These are phyloP conservation scores for Nematostella vectensis DNA, from an alignment of 92 coral and sea anemone genomes.

Conservation along the genomic window DNA sequence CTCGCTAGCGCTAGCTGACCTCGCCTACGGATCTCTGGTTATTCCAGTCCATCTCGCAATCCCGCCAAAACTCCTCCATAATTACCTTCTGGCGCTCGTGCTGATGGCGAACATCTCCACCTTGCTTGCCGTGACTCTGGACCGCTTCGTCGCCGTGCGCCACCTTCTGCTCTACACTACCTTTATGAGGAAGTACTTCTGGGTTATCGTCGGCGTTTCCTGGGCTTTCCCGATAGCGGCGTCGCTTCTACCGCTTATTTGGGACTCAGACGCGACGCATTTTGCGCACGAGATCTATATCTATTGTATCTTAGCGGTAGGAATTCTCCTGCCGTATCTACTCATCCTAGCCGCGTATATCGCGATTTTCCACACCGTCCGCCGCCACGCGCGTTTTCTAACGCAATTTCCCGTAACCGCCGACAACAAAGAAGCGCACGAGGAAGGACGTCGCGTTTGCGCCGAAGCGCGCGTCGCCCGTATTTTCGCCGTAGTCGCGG, in stretches of 20 bases:
- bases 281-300: conserved; percentile 27
- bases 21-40: conserved; percentile 31
- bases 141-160: conserved; percentile 42
- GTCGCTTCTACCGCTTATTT: conserved; percentile 31
- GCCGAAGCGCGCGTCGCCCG: conserved; percentile 49
- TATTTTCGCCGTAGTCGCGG: conserved; percentile 43
- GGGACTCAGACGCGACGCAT: conserved; percentile 19
- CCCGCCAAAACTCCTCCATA: conserved; percentile 9
- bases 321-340: conserved; percentile 37
- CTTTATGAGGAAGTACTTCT: conserved; percentile 28
- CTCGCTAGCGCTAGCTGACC: conserved; percentile 47
- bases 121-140: conserved; percentile 34
- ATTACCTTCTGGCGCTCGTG: conserved; percentile 28
- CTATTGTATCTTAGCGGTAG: conserved; percentile 26
- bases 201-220: conserved; percentile 10
- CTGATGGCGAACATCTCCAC: conserved; percentile 38
- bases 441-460: conserved; percentile 33
- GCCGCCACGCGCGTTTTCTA: conserved; percentile 19
- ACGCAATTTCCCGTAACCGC: conserved; percentile 3
- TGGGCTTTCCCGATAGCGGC: conserved; percentile 33
- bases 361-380: conserved; percentile 32
- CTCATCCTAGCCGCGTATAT: conserved; percentile 38
- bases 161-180: conserved; percentile 23
- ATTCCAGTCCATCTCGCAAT: conserved; percentile 30
- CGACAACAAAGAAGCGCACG: conserved; percentile 13